Evolutionary conservation across 2,888 invertebrate species (phyloP).

Genomic region (Philereme vetulata): DNA sequence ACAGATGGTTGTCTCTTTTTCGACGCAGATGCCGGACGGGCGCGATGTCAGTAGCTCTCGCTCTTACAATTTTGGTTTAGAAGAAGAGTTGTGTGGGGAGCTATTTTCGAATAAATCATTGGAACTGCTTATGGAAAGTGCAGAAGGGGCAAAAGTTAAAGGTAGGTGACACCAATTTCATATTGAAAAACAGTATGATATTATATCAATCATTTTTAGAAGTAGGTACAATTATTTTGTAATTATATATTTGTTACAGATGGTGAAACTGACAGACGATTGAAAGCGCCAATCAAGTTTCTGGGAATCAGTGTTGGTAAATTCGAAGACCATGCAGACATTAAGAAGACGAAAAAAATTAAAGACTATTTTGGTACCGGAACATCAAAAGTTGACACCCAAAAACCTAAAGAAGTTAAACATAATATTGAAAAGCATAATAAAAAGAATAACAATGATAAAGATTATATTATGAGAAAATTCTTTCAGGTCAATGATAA

Average conservation of each 20-base stretch:
- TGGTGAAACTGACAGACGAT: constrained; percentile 60
- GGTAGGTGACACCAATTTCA: constrained; percentile 45
- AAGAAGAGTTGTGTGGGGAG: constrained; percentile 86
- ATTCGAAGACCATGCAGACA: constrained; percentile 85
- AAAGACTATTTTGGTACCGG: constrained; percentile 83
- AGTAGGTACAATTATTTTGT: not conserved
- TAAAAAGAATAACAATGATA: constrained; percentile 44
- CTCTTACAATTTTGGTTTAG: constrained; percentile 80
- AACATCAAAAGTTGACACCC: constrained; percentile 52
- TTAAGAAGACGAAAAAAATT: constrained; percentile 82
- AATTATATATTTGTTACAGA: constrained; percentile 54
- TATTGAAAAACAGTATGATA: not conserved
- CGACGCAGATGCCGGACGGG: constrained; percentile 79
- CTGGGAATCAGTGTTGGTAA: constrained; percentile 91
- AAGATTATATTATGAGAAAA: constrained; percentile 57
- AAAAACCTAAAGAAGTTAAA: constrained; percentile 42
- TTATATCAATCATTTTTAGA: not conserved
- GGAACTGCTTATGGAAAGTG: constrained; percentile 86
- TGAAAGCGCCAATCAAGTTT: constrained; percentile 85
- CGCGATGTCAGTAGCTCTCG: constrained; percentile 87
- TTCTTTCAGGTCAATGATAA: constrained; percentile 37
- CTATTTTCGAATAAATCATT: constrained; percentile 87
- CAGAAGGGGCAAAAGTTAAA: constrained; percentile 66
- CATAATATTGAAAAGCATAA: constrained; percentile 36
- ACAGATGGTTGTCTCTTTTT: constrained; percentile 89